A percentile compares a stretch with the other conserved stretches of the same genome.
These are phyloP conservation scores for Uromys caudimaculatus DNA, from an alignment of 2,797 vertebrate species.

Conservation along the genomic window DNA sequence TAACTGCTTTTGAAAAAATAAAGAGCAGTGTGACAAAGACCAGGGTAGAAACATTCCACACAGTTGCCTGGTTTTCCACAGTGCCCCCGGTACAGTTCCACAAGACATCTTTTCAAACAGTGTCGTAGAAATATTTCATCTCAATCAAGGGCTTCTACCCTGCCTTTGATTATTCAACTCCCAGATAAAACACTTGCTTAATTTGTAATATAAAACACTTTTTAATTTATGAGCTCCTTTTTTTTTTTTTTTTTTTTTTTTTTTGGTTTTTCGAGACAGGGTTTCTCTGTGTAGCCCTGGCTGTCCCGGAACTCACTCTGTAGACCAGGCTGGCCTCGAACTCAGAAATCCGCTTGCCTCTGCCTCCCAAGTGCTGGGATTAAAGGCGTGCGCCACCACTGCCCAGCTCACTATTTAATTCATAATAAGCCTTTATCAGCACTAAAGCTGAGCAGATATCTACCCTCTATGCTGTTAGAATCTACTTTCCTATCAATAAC, in stretches of 20 bases:
- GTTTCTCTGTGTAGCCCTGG: no score
- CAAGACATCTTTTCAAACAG: background rate
- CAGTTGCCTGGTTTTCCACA: background rate
- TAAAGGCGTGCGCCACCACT: no score
- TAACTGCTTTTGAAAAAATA: constrained; percentile 83
- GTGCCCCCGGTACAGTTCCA: background rate
- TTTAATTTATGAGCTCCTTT: no score
- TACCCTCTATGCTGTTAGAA: background rate
- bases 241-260: no score
- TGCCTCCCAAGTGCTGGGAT: no score
- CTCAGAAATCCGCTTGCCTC: no score
- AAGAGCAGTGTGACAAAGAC: background rate
- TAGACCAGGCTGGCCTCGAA: no score
- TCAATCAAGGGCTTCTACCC: background rate
- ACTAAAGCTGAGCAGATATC: background rate
- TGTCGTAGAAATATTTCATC: background rate
- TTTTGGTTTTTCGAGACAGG: no score
- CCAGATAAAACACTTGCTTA: background rate
- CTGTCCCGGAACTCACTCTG: no score
- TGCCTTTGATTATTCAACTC: background rate
- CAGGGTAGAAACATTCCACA: no score
- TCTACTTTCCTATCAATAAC: background rate
- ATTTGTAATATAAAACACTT: no score
- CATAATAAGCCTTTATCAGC: background rate
- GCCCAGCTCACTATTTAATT: no score